Evolutionary conservation across 2,113 vertebrate genomes (phyloP), one percentile per base, ranked within the genome.

Genomic region (Cryptomyrus ogoouensis): DNA sequence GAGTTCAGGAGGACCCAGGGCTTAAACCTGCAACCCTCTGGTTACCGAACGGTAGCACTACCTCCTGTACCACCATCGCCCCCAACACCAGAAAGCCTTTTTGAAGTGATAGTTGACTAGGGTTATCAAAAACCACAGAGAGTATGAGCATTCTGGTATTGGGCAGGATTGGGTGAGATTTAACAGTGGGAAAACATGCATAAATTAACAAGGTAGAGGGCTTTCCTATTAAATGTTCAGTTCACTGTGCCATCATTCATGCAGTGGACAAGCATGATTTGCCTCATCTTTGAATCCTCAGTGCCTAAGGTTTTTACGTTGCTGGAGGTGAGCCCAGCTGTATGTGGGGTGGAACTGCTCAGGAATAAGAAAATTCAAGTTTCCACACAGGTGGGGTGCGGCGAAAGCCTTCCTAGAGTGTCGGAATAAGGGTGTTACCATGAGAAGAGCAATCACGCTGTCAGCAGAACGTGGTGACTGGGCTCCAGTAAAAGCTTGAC

Each of bases 391-490:
- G 56, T 10, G 21, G 7, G 35, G 8, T 42, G 56, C 9, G 5
- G 15, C 12, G 3, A 27, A 39, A 27, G 87, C 50, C n/a, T 10
- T 47, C 44, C 83, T 47, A n/a, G 42, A 84, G 21, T 21, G 6
- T 8, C 4, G 2, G 3, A 21, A 27, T 46, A 42, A 66, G 17
- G 21, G 13, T 52, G 47, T 52, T 80, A 46, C 66, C 47, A 49
- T 83, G 88, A 89, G n/a, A 83, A 80, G 49, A n/a, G 47, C 49
- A n/a, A 83, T 56, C 74, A 56, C 3, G 5, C 10, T 89, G 88
- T 27, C 88, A 17, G 56, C 24, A 5, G 88, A 42, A 31, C 13
- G 15, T 58, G 39, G 4, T 5, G n/a, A 35, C 17, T 19, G 46
- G 42, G 12, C 66, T n/a, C 21, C 47, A 9, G 62, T n/a, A 62